Percentiles rank a stretch among this genome's conserved stretches.
These are phyloP conservation scores for Hydropsyche tenuis DNA, from an alignment of 1,140 invertebrate species.

Conservation along the genomic window DNA sequence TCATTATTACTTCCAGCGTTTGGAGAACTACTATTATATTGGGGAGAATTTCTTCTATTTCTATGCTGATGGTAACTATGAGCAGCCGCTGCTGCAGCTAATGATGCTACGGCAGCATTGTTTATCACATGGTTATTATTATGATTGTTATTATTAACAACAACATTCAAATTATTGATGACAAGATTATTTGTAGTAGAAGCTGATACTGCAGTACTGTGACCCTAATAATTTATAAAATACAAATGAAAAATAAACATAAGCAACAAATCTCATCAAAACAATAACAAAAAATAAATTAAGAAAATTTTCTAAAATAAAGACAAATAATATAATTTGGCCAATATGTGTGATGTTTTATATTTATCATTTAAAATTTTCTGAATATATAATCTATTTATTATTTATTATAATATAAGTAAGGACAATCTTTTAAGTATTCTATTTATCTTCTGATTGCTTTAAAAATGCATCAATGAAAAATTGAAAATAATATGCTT, in stretches of 20 bases:
- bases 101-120: constrained; percentile 60
- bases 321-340: background rate
- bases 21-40: constrained; percentile 48
- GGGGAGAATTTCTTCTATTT: constrained; percentile 59
- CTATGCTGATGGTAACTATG: constrained; percentile 58
- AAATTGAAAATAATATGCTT: no score
- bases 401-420: no score
- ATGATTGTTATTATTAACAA: constrained; percentile 64
- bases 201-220: constrained; percentile 52
- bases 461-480: no score
- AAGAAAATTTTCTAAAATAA: constrained; percentile 4
- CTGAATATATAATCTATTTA: no score
- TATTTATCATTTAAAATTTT: no score
- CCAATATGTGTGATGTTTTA: no score
- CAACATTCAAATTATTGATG: constrained; percentile 63
- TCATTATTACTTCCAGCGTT: constrained; percentile 21
- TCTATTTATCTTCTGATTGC: no score
- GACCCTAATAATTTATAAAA: constrained; percentile 32
- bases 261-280: background rate
- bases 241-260: background rate
- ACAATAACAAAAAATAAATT: constrained; percentile 14
- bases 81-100: constrained; percentile 60
- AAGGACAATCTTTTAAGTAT: no score
- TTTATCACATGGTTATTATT: constrained; percentile 64
- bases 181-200: constrained; percentile 63